A percentile compares a stretch with the other conserved stretches of the same genome.
Evolutionary conservation across 1,140 invertebrate species (phyloP).

Genomic region (Phymastichus coffea): DNA sequence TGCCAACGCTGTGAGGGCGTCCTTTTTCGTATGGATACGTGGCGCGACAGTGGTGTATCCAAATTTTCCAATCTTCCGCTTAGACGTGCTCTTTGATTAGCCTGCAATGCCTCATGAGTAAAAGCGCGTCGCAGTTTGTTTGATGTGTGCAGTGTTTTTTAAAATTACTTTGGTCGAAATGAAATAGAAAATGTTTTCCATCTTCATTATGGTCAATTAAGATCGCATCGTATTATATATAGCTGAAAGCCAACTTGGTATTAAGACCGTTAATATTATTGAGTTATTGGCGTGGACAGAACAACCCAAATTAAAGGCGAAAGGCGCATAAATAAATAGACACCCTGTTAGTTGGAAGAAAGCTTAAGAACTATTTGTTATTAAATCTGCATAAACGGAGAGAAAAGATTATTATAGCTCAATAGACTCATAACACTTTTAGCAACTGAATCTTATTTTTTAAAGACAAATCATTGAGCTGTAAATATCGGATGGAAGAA

Average conservation of each 20-base stretch:
- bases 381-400: too few relatives aligned
- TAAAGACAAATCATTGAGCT: too few relatives aligned
- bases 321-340: neutral
- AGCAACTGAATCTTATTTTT: too few relatives aligned
- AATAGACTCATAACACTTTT: too few relatives aligned
- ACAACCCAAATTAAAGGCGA: neutral
- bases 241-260: too few relatives aligned
- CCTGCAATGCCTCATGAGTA: slow-evolving; percentile 45
- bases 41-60: slow-evolving; percentile 50
- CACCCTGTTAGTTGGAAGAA: slow-evolving; percentile 8
- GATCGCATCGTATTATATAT: neutral
- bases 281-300: neutral
- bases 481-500: too few relatives aligned
- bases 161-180: too few relatives aligned
- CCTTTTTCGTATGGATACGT: slow-evolving; percentile 50
- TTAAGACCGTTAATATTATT: too few relatives aligned
- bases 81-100: slow-evolving; percentile 44
- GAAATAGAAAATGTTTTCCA: too few relatives aligned
- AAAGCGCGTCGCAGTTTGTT: slow-evolving; percentile 31
- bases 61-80: slow-evolving; percentile 49
- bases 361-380: too few relatives aligned
- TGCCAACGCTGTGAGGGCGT: slow-evolving; percentile 56
- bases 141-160: too few relatives aligned
- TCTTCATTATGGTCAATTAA: neutral
- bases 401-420: too few relatives aligned